Percentiles rank a stretch among this genome's conserved stretches.
phyloP scores from a whole-genome alignment of 2,113 vertebrate genomes.

The Maccullochella peelii region DNA sequence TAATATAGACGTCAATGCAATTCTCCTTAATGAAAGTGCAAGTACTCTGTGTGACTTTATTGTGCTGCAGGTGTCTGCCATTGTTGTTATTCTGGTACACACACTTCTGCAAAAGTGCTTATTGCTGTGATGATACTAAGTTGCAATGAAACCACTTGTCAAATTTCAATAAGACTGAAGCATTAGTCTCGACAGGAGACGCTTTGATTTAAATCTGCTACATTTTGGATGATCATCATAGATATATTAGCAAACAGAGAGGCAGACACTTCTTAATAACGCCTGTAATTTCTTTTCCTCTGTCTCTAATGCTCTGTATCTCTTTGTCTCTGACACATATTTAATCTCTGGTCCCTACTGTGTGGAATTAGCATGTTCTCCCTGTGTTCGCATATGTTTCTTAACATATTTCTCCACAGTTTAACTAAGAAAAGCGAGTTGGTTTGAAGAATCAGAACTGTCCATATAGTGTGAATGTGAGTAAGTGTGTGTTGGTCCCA shows the following conservation, averaged over 20 bases:
- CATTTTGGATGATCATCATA: neutral
- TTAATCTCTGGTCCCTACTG: neutral
- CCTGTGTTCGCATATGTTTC: neutral
- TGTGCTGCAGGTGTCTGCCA: neutral
- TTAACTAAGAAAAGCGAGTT: neutral
- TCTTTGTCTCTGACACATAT: neutral
- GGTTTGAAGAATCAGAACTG: neutral
- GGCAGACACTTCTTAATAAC: neutral
- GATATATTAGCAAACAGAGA: neutral
- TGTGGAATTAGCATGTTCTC: too few species aligned
- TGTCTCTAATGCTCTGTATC: neutral
- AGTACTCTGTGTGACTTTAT: conserved; percentile 2
- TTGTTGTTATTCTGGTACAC: neutral
- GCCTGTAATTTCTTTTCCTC: neutral
- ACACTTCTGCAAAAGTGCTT: neutral
- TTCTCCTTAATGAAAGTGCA: neutral
- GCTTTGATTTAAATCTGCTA: conserved; percentile 19
- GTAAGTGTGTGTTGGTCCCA: neutral
- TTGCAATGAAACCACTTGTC: conserved; percentile 3
- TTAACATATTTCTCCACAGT: neutral
- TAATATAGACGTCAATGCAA: conserved; percentile 1
- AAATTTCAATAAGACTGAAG: conserved; percentile 31
- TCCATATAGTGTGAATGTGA: neutral
- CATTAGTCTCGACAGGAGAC: neutral
- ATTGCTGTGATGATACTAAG: neutral